Evolutionary conservation across 2,113 vertebrate genomes (phyloP).

Genomic region (Corydoras maculifer): DNA sequence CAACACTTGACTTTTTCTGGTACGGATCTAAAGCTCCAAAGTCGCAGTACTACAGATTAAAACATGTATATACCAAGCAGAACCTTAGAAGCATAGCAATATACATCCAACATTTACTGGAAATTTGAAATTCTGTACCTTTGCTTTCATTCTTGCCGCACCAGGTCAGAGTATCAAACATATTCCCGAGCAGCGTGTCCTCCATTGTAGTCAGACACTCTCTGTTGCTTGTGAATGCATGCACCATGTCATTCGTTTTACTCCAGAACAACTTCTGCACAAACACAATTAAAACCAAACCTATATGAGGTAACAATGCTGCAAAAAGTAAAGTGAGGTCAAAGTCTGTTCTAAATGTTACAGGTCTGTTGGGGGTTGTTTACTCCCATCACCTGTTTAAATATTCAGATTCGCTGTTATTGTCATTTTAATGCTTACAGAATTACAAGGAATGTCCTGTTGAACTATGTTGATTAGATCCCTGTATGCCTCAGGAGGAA

Average conservation of each 20-base stretch:
- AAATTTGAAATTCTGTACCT: slow-evolving; percentile 37
- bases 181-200: slow-evolving; percentile 72
- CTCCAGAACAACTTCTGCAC: slow-evolving; percentile 84
- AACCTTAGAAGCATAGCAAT: background rate
- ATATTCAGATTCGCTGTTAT: background rate
- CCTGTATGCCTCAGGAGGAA: slow-evolving; percentile 53
- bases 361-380: too few relatives aligned
- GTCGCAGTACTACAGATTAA: too few relatives aligned
- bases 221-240: slow-evolving; percentile 54
- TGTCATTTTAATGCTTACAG: slow-evolving; percentile 44
- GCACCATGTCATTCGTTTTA: slow-evolving; percentile 65
- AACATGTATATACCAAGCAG: too few relatives aligned
- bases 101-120: too few relatives aligned
- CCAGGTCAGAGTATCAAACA: slow-evolving; percentile 70
- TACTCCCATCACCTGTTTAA: background rate
- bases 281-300: background rate
- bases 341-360: too few relatives aligned
- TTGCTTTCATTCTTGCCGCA: slow-evolving; percentile 68
- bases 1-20: too few relatives aligned
- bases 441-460: slow-evolving; percentile 45
- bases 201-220: slow-evolving; percentile 70
- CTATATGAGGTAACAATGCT: too few relatives aligned
- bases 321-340: too few relatives aligned
- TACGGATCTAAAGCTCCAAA: too few relatives aligned
- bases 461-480: slow-evolving; percentile 29